Evolutionary conservation across 23 tunicate species (phyloP).

Genomic region (Ascidia mentula): DNA sequence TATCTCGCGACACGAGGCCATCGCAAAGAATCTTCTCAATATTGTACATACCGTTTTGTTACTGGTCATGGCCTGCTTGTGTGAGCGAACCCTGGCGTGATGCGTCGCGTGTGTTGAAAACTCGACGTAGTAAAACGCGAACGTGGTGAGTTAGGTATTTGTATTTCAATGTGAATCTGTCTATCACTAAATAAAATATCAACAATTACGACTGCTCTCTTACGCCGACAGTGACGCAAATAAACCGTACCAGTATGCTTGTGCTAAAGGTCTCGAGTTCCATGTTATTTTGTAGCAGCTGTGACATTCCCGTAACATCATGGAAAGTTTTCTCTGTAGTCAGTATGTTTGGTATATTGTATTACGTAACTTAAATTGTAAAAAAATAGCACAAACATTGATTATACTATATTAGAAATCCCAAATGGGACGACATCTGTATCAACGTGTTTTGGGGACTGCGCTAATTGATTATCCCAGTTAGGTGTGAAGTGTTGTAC

Average conservation of each 20-base stretch:
- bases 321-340: no score
- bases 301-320: no score
- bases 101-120: conserved; percentile 2
- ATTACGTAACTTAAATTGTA: no score
- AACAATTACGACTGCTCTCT: conserved; percentile 2
- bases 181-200: conserved; percentile 42
- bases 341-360: no score
- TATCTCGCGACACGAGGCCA: background rate
- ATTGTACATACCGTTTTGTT: conserved; percentile 7
- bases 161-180: conserved; percentile 42
- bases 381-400: no score
- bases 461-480: no score
- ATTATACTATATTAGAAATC: no score
- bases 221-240: background rate
- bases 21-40: background rate
- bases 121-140: conserved; percentile 14
- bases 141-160: conserved; percentile 45
- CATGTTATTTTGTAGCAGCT: no score
- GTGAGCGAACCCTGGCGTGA: conserved; percentile 18
- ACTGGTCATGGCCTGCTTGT: conserved; percentile 13
- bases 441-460: no score
- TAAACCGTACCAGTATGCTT: background rate
- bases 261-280: background rate
- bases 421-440: no score
- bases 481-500: no score